These are phyloP conservation scores for Didymodactylos carnosus DNA, from an alignment of 2,888 invertebrate genomes.

Conservation along the genomic window DNA sequence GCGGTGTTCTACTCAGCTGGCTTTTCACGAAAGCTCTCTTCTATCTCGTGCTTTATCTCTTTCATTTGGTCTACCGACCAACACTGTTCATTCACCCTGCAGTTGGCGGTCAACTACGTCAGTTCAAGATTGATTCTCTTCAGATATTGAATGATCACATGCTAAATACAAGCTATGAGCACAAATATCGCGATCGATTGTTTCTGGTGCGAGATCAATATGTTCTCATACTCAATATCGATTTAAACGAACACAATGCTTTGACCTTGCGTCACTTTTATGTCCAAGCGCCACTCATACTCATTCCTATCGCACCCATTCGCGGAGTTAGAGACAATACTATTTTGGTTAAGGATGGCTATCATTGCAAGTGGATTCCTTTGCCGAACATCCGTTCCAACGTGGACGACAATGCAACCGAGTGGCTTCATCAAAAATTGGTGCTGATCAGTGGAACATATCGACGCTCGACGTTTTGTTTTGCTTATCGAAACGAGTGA, in stretches of 20 bases:
- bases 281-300: background rate
- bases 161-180: background rate
- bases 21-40: too few species aligned
- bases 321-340: background rate
- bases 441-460: background rate
- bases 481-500: too few species aligned
- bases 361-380: background rate
- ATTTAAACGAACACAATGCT: background rate
- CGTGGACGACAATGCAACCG: background rate
- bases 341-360: background rate
- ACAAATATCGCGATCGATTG: background rate
- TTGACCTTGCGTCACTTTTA: background rate
- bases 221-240: background rate
- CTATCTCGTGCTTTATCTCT: too few species aligned
- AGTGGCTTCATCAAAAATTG: background rate
- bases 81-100: too few species aligned
- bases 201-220: background rate
- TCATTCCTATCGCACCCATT: background rate
- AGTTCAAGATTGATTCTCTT: background rate
- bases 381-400: background rate
- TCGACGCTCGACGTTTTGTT: too few species aligned
- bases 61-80: too few species aligned
- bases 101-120: too few species aligned
- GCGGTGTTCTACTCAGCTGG: too few species aligned
- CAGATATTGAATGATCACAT: background rate